A percentile compares a stretch with the other conserved stretches of the same genome.
phyloP scores from a whole-genome alignment of 1,140 invertebrate species.

The Saccostrea glomerata region DNA sequence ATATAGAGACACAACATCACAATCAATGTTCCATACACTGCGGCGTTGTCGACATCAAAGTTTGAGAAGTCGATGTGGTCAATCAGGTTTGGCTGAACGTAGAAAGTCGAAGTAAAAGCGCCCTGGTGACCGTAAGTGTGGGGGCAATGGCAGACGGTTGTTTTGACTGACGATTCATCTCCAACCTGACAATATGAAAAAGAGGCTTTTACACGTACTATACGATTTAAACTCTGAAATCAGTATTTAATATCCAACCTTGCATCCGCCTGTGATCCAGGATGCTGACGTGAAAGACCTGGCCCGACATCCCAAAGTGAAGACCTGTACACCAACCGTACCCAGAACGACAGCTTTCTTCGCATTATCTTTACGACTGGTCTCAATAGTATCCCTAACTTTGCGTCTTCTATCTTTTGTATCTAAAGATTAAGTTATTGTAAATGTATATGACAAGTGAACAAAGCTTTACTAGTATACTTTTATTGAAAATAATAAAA shows the following conservation, averaged over 20 bases:
- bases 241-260: not conserved
- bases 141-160: constrained; percentile 48
- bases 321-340: not conserved
- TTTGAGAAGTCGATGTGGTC: constrained; percentile 78
- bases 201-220: not conserved
- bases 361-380: not conserved
- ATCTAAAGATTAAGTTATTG: not conserved
- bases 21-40: constrained; percentile 77
- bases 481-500: too few species aligned
- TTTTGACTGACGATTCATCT: constrained; percentile 26
- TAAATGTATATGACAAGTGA: not conserved
- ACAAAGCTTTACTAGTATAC: not conserved
- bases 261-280: not conserved
- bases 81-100: constrained; percentile 78
- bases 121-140: not conserved
- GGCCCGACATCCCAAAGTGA: not conserved
- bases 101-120: constrained; percentile 64
- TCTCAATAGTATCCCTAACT: not conserved
- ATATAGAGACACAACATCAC: constrained; percentile 77
- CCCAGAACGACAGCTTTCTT: not conserved
- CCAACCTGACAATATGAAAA: not conserved
- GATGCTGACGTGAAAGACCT: not conserved
- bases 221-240: not conserved
- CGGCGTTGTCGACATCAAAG: constrained; percentile 68
- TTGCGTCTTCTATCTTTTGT: not conserved